Percentiles rank a stretch among this genome's conserved stretches.
phyloP scores from a whole-genome alignment of 2,888 invertebrate genomes.

The Copidosoma aretas region DNA sequence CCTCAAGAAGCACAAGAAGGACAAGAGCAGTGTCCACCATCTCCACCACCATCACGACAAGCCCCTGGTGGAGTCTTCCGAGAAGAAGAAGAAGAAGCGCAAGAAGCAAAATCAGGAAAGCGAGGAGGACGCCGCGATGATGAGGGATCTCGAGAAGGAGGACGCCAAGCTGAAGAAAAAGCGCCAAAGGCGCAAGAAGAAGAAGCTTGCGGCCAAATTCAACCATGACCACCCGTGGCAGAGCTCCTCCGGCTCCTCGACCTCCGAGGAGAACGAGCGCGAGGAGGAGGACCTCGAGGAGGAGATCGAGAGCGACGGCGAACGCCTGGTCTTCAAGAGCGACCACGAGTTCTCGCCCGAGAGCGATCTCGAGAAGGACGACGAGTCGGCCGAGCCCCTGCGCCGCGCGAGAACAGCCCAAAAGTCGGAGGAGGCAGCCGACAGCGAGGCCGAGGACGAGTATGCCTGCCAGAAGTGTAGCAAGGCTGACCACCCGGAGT shows the following conservation, averaged over 20 bases:
- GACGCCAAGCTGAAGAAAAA: constrained; percentile 44
- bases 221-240: constrained; percentile 68
- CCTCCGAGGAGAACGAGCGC: constrained; percentile 58
- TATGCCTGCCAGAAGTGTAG: constrained; percentile 90
- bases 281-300: constrained; percentile 64
- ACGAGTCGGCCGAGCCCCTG: constrained; percentile 72
- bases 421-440: constrained; percentile 58
- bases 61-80: constrained; percentile 17
- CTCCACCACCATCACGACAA: too few species aligned
- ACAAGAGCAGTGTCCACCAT: constrained; percentile 26
- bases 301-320: constrained; percentile 62
- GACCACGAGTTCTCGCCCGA: constrained; percentile 95
- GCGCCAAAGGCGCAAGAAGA: constrained; percentile 55
- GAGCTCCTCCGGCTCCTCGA: constrained; percentile 67
- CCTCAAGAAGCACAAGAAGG: constrained; percentile 63
- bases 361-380: constrained; percentile 80
- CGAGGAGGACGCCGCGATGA: constrained; percentile 40
- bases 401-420: constrained; percentile 85
- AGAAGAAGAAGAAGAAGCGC: constrained; percentile 59
- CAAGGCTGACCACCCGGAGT: constrained; percentile 93
- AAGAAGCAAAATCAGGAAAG: constrained; percentile 50
- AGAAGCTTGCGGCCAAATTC: constrained; percentile 59
- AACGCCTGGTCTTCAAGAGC: constrained; percentile 70
- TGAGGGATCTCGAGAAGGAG: constrained; percentile 43
- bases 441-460: constrained; percentile 65